Conservation (phyloP, 2,797 vertebrate genomes). For the Lycodopsis pacificus region DNA sequence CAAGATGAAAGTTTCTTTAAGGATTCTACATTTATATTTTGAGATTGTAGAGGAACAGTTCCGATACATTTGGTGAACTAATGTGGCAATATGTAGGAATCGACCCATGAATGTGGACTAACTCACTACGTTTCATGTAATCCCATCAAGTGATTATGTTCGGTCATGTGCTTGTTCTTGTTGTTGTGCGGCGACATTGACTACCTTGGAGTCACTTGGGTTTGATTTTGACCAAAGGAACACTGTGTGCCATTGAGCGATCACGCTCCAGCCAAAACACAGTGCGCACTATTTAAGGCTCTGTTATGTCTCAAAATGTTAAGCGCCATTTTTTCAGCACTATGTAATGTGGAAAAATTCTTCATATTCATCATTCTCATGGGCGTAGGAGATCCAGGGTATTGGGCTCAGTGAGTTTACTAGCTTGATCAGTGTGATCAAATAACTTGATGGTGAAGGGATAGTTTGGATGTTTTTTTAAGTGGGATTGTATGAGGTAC, state of each 20-base stretch:
- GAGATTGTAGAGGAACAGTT: not conserved
- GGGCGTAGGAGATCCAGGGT: not conserved
- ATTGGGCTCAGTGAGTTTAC: not conserved
- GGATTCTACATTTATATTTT: not conserved
- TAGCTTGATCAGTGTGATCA: not conserved
- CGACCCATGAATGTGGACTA: not conserved
- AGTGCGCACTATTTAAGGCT: conserved; percentile 37
- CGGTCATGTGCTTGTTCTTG: not conserved
- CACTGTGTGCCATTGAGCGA: not conserved
- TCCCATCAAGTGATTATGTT: not conserved
- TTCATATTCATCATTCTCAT: conserved; percentile 1
- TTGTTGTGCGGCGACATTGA: conserved; percentile 4
- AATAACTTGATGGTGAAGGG: not conserved
- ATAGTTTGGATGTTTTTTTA: not conserved
- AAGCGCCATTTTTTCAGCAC: conserved; percentile 7
- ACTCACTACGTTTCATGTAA: not conserved
- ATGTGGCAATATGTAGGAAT: not conserved
- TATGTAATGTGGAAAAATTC: conserved; percentile 29
- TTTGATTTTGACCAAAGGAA: conserved; percentile 21
- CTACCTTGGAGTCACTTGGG: not conserved
- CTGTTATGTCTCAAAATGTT: conserved; percentile 32
- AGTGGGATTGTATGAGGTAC: not conserved
- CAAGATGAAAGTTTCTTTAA: not conserved
- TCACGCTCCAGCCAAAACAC: conserved; percentile 47
- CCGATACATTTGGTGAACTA: not conserved